A percentile compares a stretch with the other conserved stretches of the same genome.
These are phyloP conservation scores for Echinarachnius parma DNA, from an alignment of 53 echinoderm and acorn worm genomes.

Conservation along the genomic window DNA sequence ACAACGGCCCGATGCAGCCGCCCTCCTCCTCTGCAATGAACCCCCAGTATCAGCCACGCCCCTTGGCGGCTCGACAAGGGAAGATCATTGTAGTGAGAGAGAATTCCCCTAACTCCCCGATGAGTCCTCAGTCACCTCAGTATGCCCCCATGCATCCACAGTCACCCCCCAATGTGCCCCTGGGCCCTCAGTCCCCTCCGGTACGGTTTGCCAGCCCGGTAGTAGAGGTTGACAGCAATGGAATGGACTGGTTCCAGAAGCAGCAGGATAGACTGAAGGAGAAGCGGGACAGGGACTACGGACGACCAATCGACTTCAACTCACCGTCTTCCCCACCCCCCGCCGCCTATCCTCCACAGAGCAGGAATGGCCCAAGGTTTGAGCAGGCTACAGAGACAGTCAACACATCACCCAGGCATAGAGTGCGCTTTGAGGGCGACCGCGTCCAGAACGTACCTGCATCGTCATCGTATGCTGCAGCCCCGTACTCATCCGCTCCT, in stretches of 20 bases:
- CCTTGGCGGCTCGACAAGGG: conserved; percentile 22
- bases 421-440: conserved; percentile 38
- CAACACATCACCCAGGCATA: conserved; percentile 26
- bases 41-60: conserved; percentile 19
- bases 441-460: too few relatives aligned
- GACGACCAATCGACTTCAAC: conserved; percentile 20
- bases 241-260: conserved; percentile 79
- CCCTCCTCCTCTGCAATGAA: not conserved
- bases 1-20: conserved; percentile 5
- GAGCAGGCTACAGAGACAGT: not conserved
- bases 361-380: not conserved
- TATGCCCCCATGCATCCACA: too few relatives aligned
- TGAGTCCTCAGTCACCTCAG: not conserved
- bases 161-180: conserved; percentile 24
- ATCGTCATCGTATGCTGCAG: too few relatives aligned
- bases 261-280: conserved; percentile 88
- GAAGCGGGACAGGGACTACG: conserved; percentile 59
- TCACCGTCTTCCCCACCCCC: not conserved
- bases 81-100: too few relatives aligned
- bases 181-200: not conserved
- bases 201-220: conserved; percentile 25
- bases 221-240: conserved; percentile 51
- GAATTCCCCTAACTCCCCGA: conserved; percentile 19
- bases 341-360: not conserved
- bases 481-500: too few relatives aligned